Percentiles rank a stretch among this genome's conserved stretches.
phyloP scores from a whole-genome alignment of 35 echinoderm and acorn worm genomes.

The Anneissia japonica region DNA sequence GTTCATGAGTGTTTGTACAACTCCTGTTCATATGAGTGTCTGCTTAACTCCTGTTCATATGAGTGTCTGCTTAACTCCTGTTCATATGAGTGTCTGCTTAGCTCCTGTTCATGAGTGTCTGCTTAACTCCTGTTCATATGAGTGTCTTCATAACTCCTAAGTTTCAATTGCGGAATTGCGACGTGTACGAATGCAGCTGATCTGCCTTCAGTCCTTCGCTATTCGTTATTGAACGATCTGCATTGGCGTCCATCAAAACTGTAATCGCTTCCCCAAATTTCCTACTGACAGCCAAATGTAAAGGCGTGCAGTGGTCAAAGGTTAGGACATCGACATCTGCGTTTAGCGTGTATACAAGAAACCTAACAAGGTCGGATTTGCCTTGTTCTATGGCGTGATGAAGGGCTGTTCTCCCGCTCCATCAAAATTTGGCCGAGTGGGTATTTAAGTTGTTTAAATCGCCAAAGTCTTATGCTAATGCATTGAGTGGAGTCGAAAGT shows the following conservation, averaged over 20 bases:
- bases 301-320: slow-evolving; percentile 77
- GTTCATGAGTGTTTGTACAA: no score
- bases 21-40: no score
- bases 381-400: slow-evolving; percentile 77
- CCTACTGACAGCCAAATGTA: slow-evolving; percentile 79
- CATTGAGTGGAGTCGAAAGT: no score
- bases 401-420: slow-evolving; percentile 72
- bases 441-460: no score
- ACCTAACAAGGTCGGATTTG: slow-evolving; percentile 40
- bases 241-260: slow-evolving; percentile 48
- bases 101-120: no score
- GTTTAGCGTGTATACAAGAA: slow-evolving; percentile 33
- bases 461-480: no score
- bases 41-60: no score
- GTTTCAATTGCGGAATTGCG: not conserved
- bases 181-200: slow-evolving; percentile 8
- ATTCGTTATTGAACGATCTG: slow-evolving; percentile 55
- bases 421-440: no score
- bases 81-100: no score
- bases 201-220: slow-evolving; percentile 59
- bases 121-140: no score
- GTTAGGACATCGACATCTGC: slow-evolving; percentile 73
- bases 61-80: no score
- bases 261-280: slow-evolving; percentile 13
- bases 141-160: no score